Evolutionary conservation across 2,113 vertebrate species (phyloP), one percentile per base, ranked within the genome.

Genomic region (Heterocephalus glaber): DNA sequence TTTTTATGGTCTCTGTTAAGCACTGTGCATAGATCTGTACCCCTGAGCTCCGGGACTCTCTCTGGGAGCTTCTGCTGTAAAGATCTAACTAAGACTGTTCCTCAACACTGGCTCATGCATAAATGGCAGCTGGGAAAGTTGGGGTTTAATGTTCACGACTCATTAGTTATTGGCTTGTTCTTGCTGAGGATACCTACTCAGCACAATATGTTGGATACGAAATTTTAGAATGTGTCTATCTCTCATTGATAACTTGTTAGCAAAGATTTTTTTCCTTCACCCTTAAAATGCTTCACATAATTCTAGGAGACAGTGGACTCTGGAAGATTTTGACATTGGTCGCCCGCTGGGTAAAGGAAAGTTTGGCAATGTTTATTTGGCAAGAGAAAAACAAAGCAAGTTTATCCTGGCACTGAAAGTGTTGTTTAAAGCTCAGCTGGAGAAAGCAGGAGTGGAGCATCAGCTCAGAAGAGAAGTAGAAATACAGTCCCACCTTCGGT

Each of bases 401-500:
- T 99, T 99, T 91, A 99, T 99, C 96, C 97, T 99, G 98, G 99
- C 99, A 2, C 97, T 99, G 96, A 99, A 99, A 97, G 99, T 99
- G 26, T 98, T 99, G 5, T 99, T 99, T 84, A 99, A 99, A 97
- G 98, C 99, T 35, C 99, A 99, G 70, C 98, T 99, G 52, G 99
- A 99, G 96, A 99, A 99, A 92, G 99, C 99, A 0, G 99, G 99
- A 0, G 99, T 99, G 24, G 99, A 99, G 90, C 99, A 99, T 97
- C 99, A 99, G 72, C 98, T 99, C 61, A 97, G 99, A 74, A 98
- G 99, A 91, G 99, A 99, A 97, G 99, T 99, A 85, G 99, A 99
- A 97, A 99, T 99, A 82, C 99, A 99, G 97, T 99, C 99, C 38
- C 99, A 99, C 96, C 99, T 99, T 70, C 99, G 99, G 99, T 99